Base-by-base conservation (phyloP, 2,113 vertebrate genomes). In the Apteryx mantelli region DNA sequence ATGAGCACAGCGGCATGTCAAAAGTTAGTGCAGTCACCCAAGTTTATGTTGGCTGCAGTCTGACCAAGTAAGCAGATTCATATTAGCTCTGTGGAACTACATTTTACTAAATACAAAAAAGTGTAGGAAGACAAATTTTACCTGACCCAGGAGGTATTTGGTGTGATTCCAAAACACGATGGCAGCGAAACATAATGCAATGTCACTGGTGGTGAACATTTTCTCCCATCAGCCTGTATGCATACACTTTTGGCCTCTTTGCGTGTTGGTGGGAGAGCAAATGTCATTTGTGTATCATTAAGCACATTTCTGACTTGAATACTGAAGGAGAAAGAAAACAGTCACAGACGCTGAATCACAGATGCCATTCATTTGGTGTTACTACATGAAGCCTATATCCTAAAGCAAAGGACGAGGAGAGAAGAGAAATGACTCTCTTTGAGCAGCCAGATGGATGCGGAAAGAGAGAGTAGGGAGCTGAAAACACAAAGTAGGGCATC, bases 111-210 rank as follows among this genome's bases (percentile, higher is more conserved):
- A 71, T 20, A 50, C 19, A 40, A 36, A 79, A 40, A 86, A 36
- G 18, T 22, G 55, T 0, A 91, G 48, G 44, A 91, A 70, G 65
- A 56, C 10, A 73, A 83, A 74, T 28, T 61, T 65, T 98, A 99
- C 99, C 99, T 99, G 78, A 94, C 93, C 99, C 99, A 99, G 83
- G 98, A 97, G 77, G 83, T 97, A 15, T 95, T 96, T 83, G 99
- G 98, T 42, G 94, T 93, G 46, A 98, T 97, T 38, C 52, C 82
- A 74, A 92, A 91, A 82, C 98, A 99, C 5, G 80, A 97, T 2
- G 99, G 98, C 36, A 97, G 88, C 1, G 98, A 98, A 32, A 97
- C 95, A 79, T 99, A 99, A 70, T 97, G 97, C 38, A 99, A 69
- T 14, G 70, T 88, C 74, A 97, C 87, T 25, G 95, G 96, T 1